Base-by-base conservation (phyloP, 2,797 vertebrate species). In the Halcyon chelicuti region DNA sequence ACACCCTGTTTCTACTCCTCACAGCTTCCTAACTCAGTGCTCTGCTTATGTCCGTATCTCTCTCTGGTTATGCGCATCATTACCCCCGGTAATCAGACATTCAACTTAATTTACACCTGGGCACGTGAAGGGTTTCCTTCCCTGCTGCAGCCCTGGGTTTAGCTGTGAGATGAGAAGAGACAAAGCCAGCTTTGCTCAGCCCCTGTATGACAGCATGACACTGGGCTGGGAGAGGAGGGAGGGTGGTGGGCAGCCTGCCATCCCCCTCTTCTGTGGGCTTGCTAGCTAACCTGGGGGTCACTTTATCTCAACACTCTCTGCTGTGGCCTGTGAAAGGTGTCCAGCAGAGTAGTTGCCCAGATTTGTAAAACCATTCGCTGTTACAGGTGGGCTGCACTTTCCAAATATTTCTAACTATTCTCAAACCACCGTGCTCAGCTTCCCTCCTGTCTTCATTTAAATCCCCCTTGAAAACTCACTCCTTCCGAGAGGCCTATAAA, bases 401-500 rank as follows among this genome's bases (percentile, higher is more conserved):
- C 77, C 42, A 67, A 82, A 65, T 16, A 2, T 37, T 61, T 67
- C 63, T 42, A 60, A 57, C 60, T 52, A 1, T 31, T 51, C 5
- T 5, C 7, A 0, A 35, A 44, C 21, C 44, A 28, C 14, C 5
- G 9, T 23, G 71, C 63, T 79, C 88, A 40, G 60, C 67, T 90
- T 88, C 40, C 55, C 57, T 76, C 71, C 80, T 85, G 44, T 54
- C 88, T 90, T 95, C 86, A 33, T 88, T 65, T 68, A 88, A 96
- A 85, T 85, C 77, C 88, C 86, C 44, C 76, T 82, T 65, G 71
- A 85, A 80, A 28, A 20, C 46, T 74, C 77, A 39, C 74, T 87
- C 68, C 63, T 94, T 97, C 83, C 88, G 74, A 87, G 80, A 86
- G 94, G 83, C 77, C 90, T 89, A 61, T 92, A 95, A 96, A 87